These are phyloP conservation scores for Otolemur garnettii DNA, from an alignment of 2,113 vertebrate species.

Conservation along the genomic window DNA sequence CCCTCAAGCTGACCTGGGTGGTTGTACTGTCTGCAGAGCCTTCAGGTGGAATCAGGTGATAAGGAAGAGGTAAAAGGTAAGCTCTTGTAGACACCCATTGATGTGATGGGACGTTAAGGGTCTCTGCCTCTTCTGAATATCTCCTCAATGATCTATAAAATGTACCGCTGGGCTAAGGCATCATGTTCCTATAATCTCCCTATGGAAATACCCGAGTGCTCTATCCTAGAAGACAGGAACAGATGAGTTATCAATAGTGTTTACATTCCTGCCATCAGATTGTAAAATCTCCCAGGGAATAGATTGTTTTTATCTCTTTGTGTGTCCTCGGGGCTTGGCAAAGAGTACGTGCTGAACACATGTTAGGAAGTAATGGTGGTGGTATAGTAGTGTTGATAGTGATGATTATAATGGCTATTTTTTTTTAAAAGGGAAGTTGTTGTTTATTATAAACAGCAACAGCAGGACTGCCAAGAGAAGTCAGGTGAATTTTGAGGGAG, in stretches of 20 bases:
- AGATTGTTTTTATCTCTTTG: background rate
- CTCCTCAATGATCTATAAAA: background rate
- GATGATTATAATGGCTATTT: background rate
- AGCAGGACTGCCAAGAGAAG: background rate
- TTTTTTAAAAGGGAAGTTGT: background rate
- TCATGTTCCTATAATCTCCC: background rate
- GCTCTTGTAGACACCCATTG: background rate
- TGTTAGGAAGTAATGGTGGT: background rate
- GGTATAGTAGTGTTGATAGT: background rate
- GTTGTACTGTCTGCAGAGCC: background rate
- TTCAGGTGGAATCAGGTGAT: background rate
- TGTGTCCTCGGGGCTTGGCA: background rate
- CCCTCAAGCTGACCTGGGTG: background rate
- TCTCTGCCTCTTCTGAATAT: background rate
- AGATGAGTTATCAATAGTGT: background rate
- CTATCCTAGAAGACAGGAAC: background rate
- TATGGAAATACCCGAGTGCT: background rate
- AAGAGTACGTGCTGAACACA: background rate
- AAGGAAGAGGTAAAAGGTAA: background rate
- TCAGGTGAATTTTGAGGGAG: background rate
- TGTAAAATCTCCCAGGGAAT: background rate
- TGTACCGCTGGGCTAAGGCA: background rate
- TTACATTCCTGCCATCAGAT: background rate
- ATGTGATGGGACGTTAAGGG: background rate
- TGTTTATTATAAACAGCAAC: background rate